These are phyloP conservation scores for Mycetomoellerius zeteki DNA, from an alignment of 1,140 invertebrate species.

Conservation along the genomic window DNA sequence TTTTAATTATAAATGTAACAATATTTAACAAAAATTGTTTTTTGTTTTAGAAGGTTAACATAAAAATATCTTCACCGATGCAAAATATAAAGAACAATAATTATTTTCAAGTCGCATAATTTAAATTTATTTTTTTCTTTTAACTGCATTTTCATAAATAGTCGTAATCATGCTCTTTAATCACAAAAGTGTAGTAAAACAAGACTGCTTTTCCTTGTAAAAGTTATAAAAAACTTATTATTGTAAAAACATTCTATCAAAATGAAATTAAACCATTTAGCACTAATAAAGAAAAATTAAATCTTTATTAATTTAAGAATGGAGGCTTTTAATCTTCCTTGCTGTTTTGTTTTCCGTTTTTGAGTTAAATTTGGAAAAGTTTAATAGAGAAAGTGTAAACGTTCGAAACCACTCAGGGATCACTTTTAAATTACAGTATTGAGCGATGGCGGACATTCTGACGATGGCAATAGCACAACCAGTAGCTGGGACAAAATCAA, in stretches of 20 bases:
- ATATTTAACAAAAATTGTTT: not conserved
- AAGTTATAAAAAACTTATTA: not conserved
- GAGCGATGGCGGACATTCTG: slow-evolving; percentile 90
- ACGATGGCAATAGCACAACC: slow-evolving; percentile 83
- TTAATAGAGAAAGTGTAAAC: slow-evolving; percentile 27
- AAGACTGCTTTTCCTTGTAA: not conserved
- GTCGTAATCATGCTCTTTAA: not conserved
- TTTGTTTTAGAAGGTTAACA: slow-evolving; percentile 35
- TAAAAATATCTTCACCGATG: not conserved
- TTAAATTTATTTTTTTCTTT: slow-evolving; percentile 53
- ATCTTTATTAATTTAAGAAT: not conserved
- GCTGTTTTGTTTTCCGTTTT: not conserved
- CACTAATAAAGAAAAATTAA: not conserved
- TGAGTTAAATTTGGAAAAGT: not conserved
- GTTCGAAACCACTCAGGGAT: not conserved
- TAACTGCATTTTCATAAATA: not conserved
- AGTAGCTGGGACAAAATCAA: slow-evolving; percentile 87
- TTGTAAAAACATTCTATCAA: not conserved
- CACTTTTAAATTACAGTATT: slow-evolving; percentile 88
- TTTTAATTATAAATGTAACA: slow-evolving; percentile 14
- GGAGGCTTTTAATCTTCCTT: not conserved
- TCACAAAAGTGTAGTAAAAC: not conserved
- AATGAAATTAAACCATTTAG: not conserved
- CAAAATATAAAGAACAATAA: not conserved
- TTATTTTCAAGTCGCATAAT: slow-evolving; percentile 16